Evolutionary conservation across 2,888 invertebrate species (phyloP).

Genomic region (Cheilosia vulpina): DNA sequence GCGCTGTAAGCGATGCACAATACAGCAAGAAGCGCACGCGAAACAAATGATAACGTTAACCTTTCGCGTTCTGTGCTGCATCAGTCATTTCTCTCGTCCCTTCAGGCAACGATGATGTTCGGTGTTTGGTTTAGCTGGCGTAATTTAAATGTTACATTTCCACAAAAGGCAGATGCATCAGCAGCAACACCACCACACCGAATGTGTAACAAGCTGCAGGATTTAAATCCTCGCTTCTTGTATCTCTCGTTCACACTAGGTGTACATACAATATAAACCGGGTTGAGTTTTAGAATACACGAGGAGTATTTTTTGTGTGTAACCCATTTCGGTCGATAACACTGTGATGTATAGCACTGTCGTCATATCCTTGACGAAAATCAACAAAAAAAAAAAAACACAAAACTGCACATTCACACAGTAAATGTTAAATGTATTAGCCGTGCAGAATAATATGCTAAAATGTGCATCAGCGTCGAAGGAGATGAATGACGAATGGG

Average conservation of each 20-base stretch:
- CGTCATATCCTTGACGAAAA: constrained; percentile 39
- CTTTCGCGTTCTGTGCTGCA: constrained; percentile 66
- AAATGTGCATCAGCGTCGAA: constrained; percentile 66
- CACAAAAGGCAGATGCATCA: constrained; percentile 65
- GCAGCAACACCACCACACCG: background rate
- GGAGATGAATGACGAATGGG: constrained; percentile 64
- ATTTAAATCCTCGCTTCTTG: constrained; percentile 33
- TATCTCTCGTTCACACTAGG: background rate
- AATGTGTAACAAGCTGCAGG: constrained; percentile 47
- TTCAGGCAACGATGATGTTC: constrained; percentile 5
- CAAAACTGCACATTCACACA: background rate
- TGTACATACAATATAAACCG: background rate
- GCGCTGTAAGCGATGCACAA: background rate
- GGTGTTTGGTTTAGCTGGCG: constrained; percentile 30
- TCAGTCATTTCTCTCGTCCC: constrained; percentile 43
- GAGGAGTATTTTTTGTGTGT: constrained; percentile 33
- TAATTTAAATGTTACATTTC: constrained; percentile 67
- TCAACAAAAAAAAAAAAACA: background rate
- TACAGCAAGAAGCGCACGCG: constrained; percentile 23
- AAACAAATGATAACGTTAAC: constrained; percentile 66
- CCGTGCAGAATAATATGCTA: constrained; percentile 70
- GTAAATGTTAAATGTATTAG: constrained; percentile 60
- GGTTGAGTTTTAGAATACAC: background rate
- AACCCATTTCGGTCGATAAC: constrained; percentile 60
- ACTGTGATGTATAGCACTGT: constrained; percentile 50